Evolutionary conservation across 2,888 invertebrate genomes (phyloP).

Genomic region (Aquatica leii): DNA sequence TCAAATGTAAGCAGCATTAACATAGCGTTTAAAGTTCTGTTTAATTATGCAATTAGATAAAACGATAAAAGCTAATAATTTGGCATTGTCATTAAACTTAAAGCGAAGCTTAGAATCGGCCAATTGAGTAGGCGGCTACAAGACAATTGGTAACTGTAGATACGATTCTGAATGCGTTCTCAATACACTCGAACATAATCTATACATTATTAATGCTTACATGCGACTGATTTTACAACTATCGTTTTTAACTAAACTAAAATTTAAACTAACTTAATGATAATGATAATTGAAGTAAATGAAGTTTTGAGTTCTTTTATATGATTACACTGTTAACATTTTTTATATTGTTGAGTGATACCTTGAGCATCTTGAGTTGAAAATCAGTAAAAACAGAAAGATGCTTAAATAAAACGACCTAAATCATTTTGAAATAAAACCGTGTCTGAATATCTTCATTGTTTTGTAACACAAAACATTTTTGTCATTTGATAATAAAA

Average conservation of each 20-base stretch:
- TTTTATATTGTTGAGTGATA: too few species aligned
- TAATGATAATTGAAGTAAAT: conserved; percentile 10
- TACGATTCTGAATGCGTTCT: conserved; percentile 42
- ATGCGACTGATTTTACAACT: conserved; percentile 43
- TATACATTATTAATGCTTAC: conserved; percentile 50
- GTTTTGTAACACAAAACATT: too few species aligned
- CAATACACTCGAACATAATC: conserved; percentile 50
- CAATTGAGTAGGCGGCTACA: conserved; percentile 49
- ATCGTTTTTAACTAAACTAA: conserved; percentile 12
- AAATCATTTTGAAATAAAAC: too few species aligned
- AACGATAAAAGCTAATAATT: conserved; percentile 51
- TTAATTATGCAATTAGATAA: conserved; percentile 52
- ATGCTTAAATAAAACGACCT: too few species aligned
- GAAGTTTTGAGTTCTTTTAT: neutral
- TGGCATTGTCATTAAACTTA: conserved; percentile 49
- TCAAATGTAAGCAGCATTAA: conserved; percentile 32
- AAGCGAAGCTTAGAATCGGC: conserved; percentile 49
- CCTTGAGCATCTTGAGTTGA: too few species aligned
- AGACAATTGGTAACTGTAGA: conserved; percentile 53
- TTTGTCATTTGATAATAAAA: too few species aligned
- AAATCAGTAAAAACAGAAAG: too few species aligned
- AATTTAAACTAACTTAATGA: conserved; percentile 20
- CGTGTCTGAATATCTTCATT: too few species aligned
- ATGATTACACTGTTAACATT: too few species aligned
- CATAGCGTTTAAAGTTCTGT: conserved; percentile 39